Base-by-base conservation (phyloP, 2,797 vertebrate species). In the Myotis planiceps region DNA sequence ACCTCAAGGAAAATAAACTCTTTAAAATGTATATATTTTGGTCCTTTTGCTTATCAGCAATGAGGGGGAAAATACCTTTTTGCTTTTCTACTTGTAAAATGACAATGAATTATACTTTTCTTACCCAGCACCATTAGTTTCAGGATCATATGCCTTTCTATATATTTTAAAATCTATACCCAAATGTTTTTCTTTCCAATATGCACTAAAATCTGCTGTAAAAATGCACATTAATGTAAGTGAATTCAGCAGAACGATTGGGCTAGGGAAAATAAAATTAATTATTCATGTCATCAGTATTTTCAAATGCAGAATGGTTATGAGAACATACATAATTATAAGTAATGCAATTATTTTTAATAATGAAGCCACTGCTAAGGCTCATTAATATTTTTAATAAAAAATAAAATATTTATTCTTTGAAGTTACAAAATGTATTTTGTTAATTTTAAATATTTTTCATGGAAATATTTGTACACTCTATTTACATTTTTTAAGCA, bases 341-440 rank as follows among this genome's bases (percentile, higher is more conserved):
- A 91, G 32, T 37, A 93, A 94, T 63, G 63, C 23, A 71, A 51
- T 85, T 88, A 76, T 69, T 97, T 96, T 89, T 63, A 81, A 95
- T 82, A 92, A 88, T 81, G 37, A 94, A 94, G 34, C 25, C 34
- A 78, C 37, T 68, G 68, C 19, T 82, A 94, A 95, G 42, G 78
- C 92, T 97, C 96, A 96, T 96, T 96, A 92, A 55, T 93, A 91
- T 75, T 96, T 93, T 93, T 90, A 95, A 97, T 84, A 88, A 94
- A 96, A 93, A 94, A 90, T 71, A 87, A 92, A 68, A 47, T 75
- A 63, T 93, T 91, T 90, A 19, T 74, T 66, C 78, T 92, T 91
- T 78, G 68, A 92, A 79, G 63, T 78, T 71, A 55, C 39, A 85
- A 90, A 83, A 60, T 85, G 18, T 55, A 90, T 88, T 94, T 96